These are phyloP conservation scores for Dreissena rostriformis DNA, from an alignment of 1,140 invertebrate species.

Conservation along the genomic window DNA sequence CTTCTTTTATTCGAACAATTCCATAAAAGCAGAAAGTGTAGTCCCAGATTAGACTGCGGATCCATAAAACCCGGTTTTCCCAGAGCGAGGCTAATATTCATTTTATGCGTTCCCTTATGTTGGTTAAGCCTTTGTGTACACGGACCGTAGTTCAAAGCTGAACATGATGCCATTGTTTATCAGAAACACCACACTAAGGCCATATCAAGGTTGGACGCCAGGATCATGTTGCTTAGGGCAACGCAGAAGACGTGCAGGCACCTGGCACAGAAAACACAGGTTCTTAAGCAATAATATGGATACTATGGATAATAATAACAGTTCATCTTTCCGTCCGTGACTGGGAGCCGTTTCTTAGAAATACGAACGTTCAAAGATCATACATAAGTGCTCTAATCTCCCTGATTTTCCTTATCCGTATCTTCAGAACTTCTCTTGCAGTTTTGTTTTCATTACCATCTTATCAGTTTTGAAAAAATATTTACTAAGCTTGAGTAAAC, in stretches of 20 bases:
- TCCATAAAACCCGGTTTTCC: neutral
- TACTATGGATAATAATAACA: no score
- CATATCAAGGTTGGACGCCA: conserved; percentile 12
- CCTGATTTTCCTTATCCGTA: no score
- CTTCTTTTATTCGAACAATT: no score
- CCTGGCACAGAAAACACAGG: conserved; percentile 51
- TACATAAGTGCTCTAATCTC: no score
- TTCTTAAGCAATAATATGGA: neutral
- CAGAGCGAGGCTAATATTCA: no score
- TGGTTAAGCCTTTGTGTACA: no score
- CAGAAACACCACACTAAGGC: neutral
- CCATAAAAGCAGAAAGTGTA: no score
- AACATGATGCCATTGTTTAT: neutral
- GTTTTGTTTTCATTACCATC: neutral
- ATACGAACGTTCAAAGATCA: neutral
- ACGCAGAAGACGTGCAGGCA: conserved; percentile 41
- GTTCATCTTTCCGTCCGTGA: no score
- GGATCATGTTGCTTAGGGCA: conserved; percentile 14
- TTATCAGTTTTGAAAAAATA: neutral
- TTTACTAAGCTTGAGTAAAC: neutral
- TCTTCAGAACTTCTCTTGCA: neutral
- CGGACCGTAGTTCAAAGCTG: no score
- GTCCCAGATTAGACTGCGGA: neutral
- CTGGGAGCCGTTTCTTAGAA: no score
- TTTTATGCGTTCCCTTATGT: no score